phyloP scores from a whole-genome alignment of 2,888 invertebrate species.

The Pseudococcus longispinus region DNA sequence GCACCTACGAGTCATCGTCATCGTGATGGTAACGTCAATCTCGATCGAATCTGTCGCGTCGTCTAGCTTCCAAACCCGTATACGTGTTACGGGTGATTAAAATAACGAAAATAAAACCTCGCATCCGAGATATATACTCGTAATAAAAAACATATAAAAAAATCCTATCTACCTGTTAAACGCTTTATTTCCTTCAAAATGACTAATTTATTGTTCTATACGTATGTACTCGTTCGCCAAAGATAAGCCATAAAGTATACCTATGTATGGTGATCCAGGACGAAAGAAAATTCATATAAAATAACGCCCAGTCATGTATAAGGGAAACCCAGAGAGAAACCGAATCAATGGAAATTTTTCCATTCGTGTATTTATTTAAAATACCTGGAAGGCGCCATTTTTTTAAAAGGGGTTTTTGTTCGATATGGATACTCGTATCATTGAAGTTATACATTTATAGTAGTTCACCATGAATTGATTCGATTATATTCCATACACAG shows the following conservation, averaged over 20 bases:
- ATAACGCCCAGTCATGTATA: not conserved
- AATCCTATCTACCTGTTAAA: not conserved
- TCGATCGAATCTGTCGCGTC: not conserved
- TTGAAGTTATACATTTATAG: not conserved
- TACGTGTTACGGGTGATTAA: not conserved
- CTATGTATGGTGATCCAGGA: not conserved
- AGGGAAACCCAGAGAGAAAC: not conserved
- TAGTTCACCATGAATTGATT: not conserved
- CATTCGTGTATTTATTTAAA: not conserved
- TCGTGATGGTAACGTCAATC: not conserved
- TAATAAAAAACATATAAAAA: not conserved
- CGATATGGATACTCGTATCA: not conserved
- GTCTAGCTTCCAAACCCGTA: not conserved
- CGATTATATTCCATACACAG: not conserved
- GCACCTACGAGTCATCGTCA: conserved; percentile 9
- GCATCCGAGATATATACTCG: not conserved
- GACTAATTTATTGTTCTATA: not conserved
- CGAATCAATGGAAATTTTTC: not conserved
- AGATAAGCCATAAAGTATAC: not conserved
- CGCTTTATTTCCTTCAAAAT: not conserved
- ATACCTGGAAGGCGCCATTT: not conserved
- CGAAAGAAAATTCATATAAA: not conserved
- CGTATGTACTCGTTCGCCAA: not conserved
- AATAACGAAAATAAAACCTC: conserved; percentile 1
- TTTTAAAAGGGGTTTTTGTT: not conserved